Evolutionary conservation across 2,888 invertebrate genomes (phyloP).

Genomic region (Uloborus plumipes): DNA sequence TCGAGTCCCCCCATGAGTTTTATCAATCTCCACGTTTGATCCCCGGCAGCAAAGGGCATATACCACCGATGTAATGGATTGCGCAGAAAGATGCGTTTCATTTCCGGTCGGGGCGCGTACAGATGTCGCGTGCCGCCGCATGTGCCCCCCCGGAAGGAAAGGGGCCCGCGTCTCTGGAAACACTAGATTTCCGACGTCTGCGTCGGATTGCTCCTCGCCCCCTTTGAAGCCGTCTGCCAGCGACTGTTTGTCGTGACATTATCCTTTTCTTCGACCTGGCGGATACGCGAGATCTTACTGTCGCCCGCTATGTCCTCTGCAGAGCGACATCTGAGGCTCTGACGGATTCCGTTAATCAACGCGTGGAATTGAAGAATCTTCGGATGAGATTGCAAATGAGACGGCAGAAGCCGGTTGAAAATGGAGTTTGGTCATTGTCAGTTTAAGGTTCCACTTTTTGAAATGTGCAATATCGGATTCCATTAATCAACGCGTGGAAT

Average conservation of each 20-base stretch:
- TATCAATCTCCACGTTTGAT: no score
- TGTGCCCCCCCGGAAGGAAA: constrained; percentile 43
- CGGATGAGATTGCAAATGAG: no score
- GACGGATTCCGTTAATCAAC: no score
- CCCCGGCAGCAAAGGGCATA: constrained; percentile 33
- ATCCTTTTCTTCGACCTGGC: constrained; percentile 22
- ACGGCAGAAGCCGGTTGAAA: no score
- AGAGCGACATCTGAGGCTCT: no score
- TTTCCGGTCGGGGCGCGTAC: constrained; percentile 57
- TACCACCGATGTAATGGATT: constrained; percentile 62
- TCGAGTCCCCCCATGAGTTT: no score
- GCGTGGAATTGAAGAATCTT: no score
- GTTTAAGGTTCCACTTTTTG: no score
- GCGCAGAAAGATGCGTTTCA: constrained; percentile 47
- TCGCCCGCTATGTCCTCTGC: not conserved
- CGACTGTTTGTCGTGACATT: constrained; percentile 20
- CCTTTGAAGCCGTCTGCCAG: constrained; percentile 43
- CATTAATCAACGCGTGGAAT: no score
- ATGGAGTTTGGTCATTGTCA: no score
- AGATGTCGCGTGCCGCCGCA: constrained; percentile 62
- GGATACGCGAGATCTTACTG: constrained; percentile 27
- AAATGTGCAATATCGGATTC: no score
- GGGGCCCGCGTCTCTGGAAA: constrained; percentile 31
- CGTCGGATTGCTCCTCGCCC: not conserved
- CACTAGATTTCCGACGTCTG: constrained; percentile 59